phyloP scores from a whole-genome alignment of 2,797 vertebrate species.

The Mormyrops boulengeri region DNA sequence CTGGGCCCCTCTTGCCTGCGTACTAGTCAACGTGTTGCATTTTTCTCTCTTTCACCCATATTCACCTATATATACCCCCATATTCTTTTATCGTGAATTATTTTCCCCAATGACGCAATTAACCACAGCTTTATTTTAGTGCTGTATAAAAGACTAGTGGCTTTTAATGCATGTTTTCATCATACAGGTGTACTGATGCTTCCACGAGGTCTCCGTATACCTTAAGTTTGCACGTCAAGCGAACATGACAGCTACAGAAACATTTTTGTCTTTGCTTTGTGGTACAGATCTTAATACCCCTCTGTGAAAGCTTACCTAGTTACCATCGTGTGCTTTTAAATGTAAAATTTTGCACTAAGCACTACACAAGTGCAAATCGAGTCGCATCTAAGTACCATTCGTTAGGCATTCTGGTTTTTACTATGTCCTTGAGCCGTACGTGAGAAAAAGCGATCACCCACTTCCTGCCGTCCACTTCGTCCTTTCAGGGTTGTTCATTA shows the following conservation, averaged over 20 bases:
- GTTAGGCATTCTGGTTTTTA: neutral
- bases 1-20: neutral
- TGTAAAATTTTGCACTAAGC: neutral
- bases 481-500: constrained; percentile 61
- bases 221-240: neutral
- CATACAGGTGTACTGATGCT: neutral
- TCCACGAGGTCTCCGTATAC: neutral
- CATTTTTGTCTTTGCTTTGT: neutral
- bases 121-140: neutral
- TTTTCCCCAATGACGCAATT: neutral
- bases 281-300: neutral
- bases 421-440: constrained; percentile 1
- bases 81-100: neutral
- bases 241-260: neutral
- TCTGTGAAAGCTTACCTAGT: neutral
- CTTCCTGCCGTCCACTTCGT: neutral
- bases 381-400: neutral
- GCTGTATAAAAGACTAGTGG: neutral
- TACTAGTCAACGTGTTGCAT: neutral
- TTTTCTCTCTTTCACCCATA: neutral
- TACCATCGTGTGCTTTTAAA: neutral
- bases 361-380: neutral
- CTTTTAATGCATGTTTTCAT: neutral
- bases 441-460: constrained; percentile 24
- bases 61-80: neutral